phyloP scores from a whole-genome alignment of 2,113 vertebrate genomes.

The Cyprinodon tularosa region DNA sequence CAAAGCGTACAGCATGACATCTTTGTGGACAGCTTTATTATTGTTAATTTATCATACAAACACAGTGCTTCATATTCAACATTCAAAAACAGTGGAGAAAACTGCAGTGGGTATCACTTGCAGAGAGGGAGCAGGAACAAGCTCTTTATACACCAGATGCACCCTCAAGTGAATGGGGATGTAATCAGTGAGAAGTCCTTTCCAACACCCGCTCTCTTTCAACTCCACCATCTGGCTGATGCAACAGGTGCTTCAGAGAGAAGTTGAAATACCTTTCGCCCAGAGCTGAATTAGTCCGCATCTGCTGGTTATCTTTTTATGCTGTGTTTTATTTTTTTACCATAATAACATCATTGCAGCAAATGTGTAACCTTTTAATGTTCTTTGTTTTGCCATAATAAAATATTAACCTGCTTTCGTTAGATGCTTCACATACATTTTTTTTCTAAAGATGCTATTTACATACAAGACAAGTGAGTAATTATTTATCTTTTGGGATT shows the following conservation, averaged over 20 bases:
- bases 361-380: not conserved
- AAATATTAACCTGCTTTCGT: not conserved
- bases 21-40: slow-evolving; percentile 49
- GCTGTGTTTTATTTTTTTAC: slow-evolving; percentile 24
- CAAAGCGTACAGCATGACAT: slow-evolving; percentile 21
- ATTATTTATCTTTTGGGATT: too few species aligned
- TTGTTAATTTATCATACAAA: slow-evolving; percentile 44
- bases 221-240: slow-evolving; percentile 58
- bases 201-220: slow-evolving; percentile 43
- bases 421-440: not conserved
- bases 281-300: slow-evolving; percentile 34
- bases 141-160: slow-evolving; percentile 63
- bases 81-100: slow-evolving; percentile 15
- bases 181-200: slow-evolving; percentile 58
- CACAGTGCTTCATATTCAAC: slow-evolving; percentile 43
- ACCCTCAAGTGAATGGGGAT: slow-evolving; percentile 58
- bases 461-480: too few species aligned
- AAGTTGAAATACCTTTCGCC: slow-evolving; percentile 51
- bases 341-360: slow-evolving; percentile 23
- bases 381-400: slow-evolving; percentile 3
- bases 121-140: slow-evolving; percentile 47
- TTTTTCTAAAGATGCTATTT: too few species aligned
- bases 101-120: slow-evolving; percentile 24
- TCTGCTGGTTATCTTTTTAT: slow-evolving; percentile 29
- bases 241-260: slow-evolving; percentile 59